Conservation (phyloP, 2,113 vertebrate genomes). For the Misgurnus anguillicaudatus region DNA sequence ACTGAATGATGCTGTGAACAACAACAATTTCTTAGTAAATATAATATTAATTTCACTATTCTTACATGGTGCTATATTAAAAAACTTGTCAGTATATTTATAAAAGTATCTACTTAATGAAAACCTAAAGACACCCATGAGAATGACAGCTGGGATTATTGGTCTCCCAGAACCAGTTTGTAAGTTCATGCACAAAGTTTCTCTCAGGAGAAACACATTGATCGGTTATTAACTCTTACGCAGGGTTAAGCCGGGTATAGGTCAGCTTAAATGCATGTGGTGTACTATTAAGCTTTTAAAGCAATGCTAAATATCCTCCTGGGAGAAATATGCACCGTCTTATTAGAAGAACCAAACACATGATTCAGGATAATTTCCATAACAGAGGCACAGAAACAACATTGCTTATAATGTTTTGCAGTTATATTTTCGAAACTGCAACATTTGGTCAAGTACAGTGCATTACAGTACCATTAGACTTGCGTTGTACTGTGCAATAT, state of each 20-base stretch:
- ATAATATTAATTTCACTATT: not conserved
- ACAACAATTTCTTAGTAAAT: not conserved
- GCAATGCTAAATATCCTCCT: conserved; percentile 21
- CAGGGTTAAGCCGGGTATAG: not conserved
- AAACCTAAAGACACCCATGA: conserved; percentile 7
- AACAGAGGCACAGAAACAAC: no score
- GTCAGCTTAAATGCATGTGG: conserved; percentile 7
- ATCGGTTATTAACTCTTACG: conserved; percentile 16
- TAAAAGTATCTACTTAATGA: not conserved
- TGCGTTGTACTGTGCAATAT: no score
- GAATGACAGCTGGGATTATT: not conserved
- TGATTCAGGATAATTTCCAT: no score
- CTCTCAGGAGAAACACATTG: conserved; percentile 22
- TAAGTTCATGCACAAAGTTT: conserved; percentile 26
- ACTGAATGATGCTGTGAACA: not conserved
- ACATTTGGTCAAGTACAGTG: no score
- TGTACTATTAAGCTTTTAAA: conserved; percentile 1
- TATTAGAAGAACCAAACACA: conserved; percentile 3
- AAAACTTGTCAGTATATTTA: not conserved
- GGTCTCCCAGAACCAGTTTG: not conserved
- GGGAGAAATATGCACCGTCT: conserved; percentile 25
- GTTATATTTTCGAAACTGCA: no score
- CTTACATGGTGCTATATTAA: not conserved
- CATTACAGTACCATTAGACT: no score
- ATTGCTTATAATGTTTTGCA: no score